phyloP scores from a whole-genome alignment of 2,888 invertebrate species.

The Pycnomerus fuliginosus region DNA sequence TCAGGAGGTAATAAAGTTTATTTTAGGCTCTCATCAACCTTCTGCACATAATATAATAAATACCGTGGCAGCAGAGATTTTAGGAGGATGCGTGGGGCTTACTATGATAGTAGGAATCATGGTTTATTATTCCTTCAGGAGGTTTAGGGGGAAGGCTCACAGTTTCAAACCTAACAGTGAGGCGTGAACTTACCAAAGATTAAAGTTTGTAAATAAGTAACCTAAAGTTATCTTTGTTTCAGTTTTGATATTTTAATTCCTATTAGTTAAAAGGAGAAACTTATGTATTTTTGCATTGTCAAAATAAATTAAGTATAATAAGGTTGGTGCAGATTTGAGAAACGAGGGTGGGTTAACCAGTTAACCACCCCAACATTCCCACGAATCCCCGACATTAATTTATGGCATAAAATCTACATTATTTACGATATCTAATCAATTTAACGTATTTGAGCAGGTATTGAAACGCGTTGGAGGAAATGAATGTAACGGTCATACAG shows the following conservation, averaged over 20 bases:
- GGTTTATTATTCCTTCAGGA: slow-evolving; percentile 1
- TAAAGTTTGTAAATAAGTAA: too few relatives aligned
- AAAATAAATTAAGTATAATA: too few relatives aligned
- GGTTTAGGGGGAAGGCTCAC: slow-evolving; percentile 1
- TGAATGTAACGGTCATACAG: slow-evolving; percentile 8
- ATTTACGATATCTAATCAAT: slow-evolving; percentile 15
- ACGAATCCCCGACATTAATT: too few relatives aligned
- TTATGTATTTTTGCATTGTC: too few relatives aligned
- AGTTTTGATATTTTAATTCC: too few relatives aligned
- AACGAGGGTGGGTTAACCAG: too few relatives aligned
- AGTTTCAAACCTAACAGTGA: slow-evolving; percentile 8
- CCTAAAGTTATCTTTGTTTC: too few relatives aligned
- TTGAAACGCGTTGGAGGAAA: slow-evolving; percentile 18
- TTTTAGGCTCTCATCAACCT: too few relatives aligned
- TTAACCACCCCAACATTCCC: too few relatives aligned
- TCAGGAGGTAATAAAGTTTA: background rate
- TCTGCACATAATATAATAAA: background rate
- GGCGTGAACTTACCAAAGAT: too few relatives aligned
- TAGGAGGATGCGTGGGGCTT: slow-evolving; percentile 8
- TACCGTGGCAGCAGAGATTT: slow-evolving; percentile 3
- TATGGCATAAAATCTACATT: slow-evolving; percentile 21
- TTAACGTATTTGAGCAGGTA: slow-evolving; percentile 16
- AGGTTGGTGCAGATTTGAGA: too few relatives aligned
- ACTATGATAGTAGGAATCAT: background rate
- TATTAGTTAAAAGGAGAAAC: too few relatives aligned